These are phyloP conservation scores for Ceyx margarethae DNA, from an alignment of 2,113 vertebrate species.

Conservation along the genomic window DNA sequence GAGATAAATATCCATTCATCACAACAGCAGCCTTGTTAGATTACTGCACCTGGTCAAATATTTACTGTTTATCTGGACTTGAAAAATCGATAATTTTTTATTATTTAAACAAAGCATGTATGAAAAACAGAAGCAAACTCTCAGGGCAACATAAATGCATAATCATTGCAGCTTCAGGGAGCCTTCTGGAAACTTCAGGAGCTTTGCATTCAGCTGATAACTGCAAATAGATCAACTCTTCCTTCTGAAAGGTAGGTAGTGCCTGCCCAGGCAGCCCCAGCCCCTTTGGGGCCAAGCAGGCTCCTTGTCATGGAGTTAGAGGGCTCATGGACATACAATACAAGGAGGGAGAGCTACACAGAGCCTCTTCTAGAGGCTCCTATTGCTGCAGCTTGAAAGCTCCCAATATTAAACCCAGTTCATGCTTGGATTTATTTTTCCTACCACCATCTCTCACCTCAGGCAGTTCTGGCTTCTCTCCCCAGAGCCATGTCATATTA, in stretches of 20 bases:
- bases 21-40: background rate
- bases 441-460: background rate
- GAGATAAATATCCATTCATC: background rate
- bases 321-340: background rate
- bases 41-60: background rate
- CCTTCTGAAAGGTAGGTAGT: background rate
- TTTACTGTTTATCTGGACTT: background rate
- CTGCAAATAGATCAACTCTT: background rate
- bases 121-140: background rate
- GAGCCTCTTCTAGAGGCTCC: background rate
- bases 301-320: background rate
- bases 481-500: accelerated
- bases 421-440: background rate
- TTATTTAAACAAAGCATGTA: background rate
- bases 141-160: background rate
- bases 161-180: background rate
- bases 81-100: background rate
- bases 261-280: background rate
- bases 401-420: background rate
- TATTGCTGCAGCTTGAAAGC: background rate
- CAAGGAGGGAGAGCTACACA: background rate
- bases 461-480: background rate
- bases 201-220: background rate
- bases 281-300: background rate
- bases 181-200: background rate